Evolutionary conservation across 2,888 invertebrate species (phyloP), one percentile per base, ranked within the genome.

Genomic region (Polylopha cassiicola): DNA sequence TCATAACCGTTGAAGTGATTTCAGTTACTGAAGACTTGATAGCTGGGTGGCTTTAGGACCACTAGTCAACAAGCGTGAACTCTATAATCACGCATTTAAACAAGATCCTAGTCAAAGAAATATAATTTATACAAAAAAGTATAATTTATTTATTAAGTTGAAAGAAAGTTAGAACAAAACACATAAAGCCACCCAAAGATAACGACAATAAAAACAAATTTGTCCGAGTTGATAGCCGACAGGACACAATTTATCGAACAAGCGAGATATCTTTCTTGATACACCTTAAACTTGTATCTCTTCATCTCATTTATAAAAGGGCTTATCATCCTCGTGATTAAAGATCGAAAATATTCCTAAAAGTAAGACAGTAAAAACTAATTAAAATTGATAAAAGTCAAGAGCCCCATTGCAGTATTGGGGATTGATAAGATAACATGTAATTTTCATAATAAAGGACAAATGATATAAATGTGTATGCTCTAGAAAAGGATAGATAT

Each of bases 171-270:
- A 45, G 37, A 55, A 56, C 55, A 42, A 52, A 66, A 67, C 68
- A 75, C 70, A 71, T 63, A 67, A 73, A 76, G 61, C 80, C 81
- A 81, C 82, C 79, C 81, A 81, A 70, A 73, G 73, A 69, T 73
- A 73, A 73, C 73, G 74, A 56, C 69, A 74, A 80, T 78, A 79
- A 79, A 77, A 79, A 73, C 73, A 71, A 74, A 76, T 74, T 74
- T 78, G 77, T 73, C 65, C 67, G 52, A 64, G 61, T 71, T 73
- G 73, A 78, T 78, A 68, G 73, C 61, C 61, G 65, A 63, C 70
- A 60, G 65, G 73, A 57, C 61, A 66, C 73, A 71, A 77, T 80
- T 81, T 81, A 80, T 82, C 78, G 77, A n/a, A 36, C 29, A 13
- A 55, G 55, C 64, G 54, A 77, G 80, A 82, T 75, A 73, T 73